phyloP scores from a whole-genome alignment of 1,140 invertebrate genomes.

The Cydia fagiglandana region DNA sequence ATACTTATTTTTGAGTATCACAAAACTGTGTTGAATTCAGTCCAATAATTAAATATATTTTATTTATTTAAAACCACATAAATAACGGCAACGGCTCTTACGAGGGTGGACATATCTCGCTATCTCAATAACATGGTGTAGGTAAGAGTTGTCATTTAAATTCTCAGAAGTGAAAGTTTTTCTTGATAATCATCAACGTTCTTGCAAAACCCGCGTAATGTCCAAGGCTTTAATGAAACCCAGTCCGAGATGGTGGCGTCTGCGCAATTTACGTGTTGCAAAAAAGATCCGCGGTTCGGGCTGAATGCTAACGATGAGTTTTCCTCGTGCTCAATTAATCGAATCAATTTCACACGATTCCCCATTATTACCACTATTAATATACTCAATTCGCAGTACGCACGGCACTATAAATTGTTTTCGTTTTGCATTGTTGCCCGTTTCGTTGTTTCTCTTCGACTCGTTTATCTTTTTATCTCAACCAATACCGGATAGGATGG shows the following conservation, averaged over 20 bases:
- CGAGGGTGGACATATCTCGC: neutral
- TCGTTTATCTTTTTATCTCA: conserved; percentile 14
- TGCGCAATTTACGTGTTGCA: conserved; percentile 21
- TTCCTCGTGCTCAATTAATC: conserved; percentile 23
- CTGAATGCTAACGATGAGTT: conserved; percentile 23
- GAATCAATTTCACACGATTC: conserved; percentile 29
- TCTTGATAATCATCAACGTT: conserved; percentile 28
- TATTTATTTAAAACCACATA: neutral
- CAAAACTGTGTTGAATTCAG: neutral
- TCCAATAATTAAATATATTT: neutral
- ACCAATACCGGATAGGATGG: conserved; percentile 19
- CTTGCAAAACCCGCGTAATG: conserved; percentile 27
- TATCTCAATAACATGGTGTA: neutral
- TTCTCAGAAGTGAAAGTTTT: conserved; percentile 30
- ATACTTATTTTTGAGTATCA: neutral
- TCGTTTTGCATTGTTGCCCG: conserved; percentile 19
- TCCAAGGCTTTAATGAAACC: conserved; percentile 27
- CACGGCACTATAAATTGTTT: conserved; percentile 8
- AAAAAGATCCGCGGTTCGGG: neutral
- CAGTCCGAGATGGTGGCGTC: neutral
- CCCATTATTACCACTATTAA: conserved; percentile 15
- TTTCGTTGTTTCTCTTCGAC: conserved; percentile 9
- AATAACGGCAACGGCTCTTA: neutral
- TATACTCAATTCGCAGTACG: conserved; percentile 1
- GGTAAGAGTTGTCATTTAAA: conserved; percentile 25